These are phyloP conservation scores for Tenthredo distinguenda DNA, from an alignment of 2,888 invertebrate species.

Conservation along the genomic window DNA sequence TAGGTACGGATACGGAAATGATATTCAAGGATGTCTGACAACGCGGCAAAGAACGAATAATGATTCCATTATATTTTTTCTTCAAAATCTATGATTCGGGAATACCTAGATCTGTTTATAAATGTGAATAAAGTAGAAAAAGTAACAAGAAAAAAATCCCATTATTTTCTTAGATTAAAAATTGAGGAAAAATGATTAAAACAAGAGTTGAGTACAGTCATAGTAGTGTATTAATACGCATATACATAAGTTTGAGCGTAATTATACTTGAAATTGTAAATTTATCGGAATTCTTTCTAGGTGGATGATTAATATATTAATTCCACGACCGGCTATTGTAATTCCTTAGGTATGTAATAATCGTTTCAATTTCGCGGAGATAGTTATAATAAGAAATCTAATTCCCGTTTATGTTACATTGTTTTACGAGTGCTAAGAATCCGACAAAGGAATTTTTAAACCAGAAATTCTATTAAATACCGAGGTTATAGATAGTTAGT, in stretches of 20 bases:
- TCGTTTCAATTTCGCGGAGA: neutral
- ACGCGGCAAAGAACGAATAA: neutral
- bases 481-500: neutral
- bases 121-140: neutral
- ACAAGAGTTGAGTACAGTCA: no score
- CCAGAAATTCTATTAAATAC: neutral
- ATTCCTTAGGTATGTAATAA: neutral
- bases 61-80: no score
- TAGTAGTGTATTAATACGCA: neutral
- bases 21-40: neutral
- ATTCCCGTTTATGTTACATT: neutral
- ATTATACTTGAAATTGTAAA: neutral
- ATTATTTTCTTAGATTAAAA: no score
- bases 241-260: neutral
- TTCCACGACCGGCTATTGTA: neutral
- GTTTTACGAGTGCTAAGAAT: neutral
- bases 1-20: neutral
- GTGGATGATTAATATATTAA: neutral
- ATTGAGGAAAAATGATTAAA: no score
- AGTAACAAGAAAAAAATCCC: neutral
- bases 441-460: neutral
- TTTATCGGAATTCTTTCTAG: neutral
- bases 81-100: neutral
- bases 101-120: neutral
- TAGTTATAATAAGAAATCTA: neutral